Percentiles rank a stretch among this genome's conserved stretches.
These are phyloP conservation scores for Meteorus cinctellus DNA, from an alignment of 2,888 invertebrate species.

Conservation along the genomic window DNA sequence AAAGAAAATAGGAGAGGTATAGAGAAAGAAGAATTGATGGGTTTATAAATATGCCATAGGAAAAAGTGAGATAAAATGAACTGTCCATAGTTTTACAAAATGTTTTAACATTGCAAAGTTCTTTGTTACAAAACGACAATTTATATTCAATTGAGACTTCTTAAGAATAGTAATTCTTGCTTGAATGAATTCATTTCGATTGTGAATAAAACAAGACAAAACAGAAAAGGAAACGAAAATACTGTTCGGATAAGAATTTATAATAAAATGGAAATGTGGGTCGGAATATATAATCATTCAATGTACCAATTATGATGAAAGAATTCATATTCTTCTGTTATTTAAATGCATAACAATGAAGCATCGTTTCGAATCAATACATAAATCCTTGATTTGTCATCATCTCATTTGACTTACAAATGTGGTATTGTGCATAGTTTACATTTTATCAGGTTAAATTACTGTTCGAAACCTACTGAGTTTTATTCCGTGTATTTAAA, in stretches of 20 bases:
- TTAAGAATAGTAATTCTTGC: constrained; percentile 1
- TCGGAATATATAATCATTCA: constrained; percentile 10
- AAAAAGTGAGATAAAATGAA: neutral
- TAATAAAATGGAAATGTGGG: constrained; percentile 14
- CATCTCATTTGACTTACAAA: constrained; percentile 4
- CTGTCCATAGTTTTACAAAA: neutral
- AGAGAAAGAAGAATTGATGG: neutral
- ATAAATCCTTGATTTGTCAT: constrained; percentile 8
- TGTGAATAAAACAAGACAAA: neutral
- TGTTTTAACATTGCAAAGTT: constrained; percentile 1
- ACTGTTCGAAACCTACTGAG: neutral
- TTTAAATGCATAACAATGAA: neutral
- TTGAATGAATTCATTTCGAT: constrained; percentile 3
- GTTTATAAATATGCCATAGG: neutral
- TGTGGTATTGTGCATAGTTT: neutral
- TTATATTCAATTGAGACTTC: constrained; percentile 16
- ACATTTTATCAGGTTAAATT: neutral
- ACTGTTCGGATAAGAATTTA: neutral
- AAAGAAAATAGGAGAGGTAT: neutral
- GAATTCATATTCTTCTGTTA: neutral
- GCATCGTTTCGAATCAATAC: neutral
- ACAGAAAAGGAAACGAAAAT: neutral
- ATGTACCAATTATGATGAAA: constrained; percentile 15
- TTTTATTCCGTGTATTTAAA: neutral
- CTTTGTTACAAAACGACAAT: neutral